Percentiles rank a stretch among this genome's conserved stretches.
Conservation (phyloP, 2,888 invertebrate genomes). For the Diogma glabrata region DNA sequence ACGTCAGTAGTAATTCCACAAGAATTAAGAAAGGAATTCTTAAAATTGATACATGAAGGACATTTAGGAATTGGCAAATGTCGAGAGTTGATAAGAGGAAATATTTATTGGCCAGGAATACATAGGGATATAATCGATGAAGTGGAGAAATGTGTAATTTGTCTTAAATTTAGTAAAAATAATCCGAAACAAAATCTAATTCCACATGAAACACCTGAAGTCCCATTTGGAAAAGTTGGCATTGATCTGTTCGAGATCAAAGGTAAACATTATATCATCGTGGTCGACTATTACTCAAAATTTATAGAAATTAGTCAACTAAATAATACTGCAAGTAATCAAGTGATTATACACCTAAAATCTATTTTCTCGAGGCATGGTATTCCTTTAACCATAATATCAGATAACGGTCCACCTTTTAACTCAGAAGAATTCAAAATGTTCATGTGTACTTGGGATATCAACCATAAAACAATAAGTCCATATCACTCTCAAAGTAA, state of each 20-base stretch:
- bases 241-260: too few species aligned
- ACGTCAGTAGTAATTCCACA: constrained; percentile 16
- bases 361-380: background rate
- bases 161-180: constrained; percentile 15
- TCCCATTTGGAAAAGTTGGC: constrained; percentile 14
- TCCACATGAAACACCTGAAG: background rate
- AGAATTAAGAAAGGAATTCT: constrained; percentile 18
- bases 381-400: background rate
- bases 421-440: background rate
- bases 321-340: too few species aligned
- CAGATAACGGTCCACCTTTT: background rate
- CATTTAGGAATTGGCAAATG: constrained; percentile 23
- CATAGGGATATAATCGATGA: background rate
- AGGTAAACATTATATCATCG: too few species aligned
- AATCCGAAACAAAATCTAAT: constrained; percentile 14
- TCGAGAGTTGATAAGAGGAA: constrained; percentile 18
- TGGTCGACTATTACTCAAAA: constrained; percentile 14
- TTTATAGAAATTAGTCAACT: background rate
- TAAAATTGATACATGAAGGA: constrained; percentile 21
- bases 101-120: constrained; percentile 22
- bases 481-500: background rate
- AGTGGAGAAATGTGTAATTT: background rate
- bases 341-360: background rate
- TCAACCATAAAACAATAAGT: background rate
- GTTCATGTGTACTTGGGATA: background rate